A percentile compares a stretch with the other conserved stretches of the same genome.
phyloP scores from a whole-genome alignment of 1,140 invertebrate species.

The Drosophila gunungcola region DNA sequence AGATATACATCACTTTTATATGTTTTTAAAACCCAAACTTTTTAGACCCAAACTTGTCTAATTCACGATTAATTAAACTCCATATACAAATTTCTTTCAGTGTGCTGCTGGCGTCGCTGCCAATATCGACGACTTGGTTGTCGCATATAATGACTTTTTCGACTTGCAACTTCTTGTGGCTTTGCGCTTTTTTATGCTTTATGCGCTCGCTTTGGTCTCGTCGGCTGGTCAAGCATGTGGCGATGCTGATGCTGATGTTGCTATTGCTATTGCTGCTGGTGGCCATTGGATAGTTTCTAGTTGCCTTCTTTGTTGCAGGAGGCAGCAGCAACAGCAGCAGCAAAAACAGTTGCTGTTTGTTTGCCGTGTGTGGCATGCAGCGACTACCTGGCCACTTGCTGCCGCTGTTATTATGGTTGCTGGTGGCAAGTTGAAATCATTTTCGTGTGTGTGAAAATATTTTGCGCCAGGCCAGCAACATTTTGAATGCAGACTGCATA shows the following conservation, averaged over 20 bases:
- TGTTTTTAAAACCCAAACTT: no score
- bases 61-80: no score
- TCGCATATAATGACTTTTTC: constrained; percentile 82
- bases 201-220: constrained; percentile 71
- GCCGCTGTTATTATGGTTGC: constrained; percentile 50
- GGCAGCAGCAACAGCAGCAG: constrained; percentile 29
- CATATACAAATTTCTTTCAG: not conserved
- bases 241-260: constrained; percentile 36
- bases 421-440: constrained; percentile 78
- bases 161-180: constrained; percentile 68
- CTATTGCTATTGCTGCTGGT: constrained; percentile 48
- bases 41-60: no score
- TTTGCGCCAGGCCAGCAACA: constrained; percentile 44
- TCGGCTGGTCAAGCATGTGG: constrained; percentile 73
- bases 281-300: constrained; percentile 52
- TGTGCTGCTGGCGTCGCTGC: constrained; percentile 43
- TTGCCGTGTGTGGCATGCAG: constrained; percentile 78
- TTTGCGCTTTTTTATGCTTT: constrained; percentile 80
- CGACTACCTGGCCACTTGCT: constrained; percentile 58
- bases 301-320: constrained; percentile 60
- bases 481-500: constrained; percentile 14
- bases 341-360: constrained; percentile 66
- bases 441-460: constrained; percentile 79
- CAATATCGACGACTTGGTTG: constrained; percentile 53
- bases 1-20: no score